Evolutionary conservation across 2,113 vertebrate genomes (phyloP), one percentile per base, ranked within the genome.

Genomic region (Eretmochelys imbricata): DNA sequence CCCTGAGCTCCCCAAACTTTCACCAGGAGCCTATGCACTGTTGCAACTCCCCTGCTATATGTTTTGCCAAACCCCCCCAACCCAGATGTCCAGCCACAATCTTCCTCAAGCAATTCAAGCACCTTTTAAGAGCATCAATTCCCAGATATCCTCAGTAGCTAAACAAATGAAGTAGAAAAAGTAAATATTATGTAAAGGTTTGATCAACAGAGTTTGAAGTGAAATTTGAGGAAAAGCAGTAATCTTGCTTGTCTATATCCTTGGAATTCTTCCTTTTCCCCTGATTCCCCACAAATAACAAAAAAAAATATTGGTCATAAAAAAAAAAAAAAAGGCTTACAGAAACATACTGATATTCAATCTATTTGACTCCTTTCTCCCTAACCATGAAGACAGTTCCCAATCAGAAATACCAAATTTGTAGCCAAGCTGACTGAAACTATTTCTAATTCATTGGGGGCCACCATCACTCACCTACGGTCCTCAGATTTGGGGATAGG

Each of bases 401-500:
- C 85, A 31, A 27, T 84, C 87, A 87, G 16, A 55, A 83, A 93
- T 35, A 4, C 82, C 48, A 75, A 24, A 16, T 12, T 76, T 80
- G 65, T 8, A 0, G 84, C 27, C 65, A 94, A 87, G 38, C 6
- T 20, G n/a, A 49, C 29, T 38, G 46, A 72, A 51, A 1, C 12
- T 38, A 46, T 42, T 82, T 72, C 69, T 72, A 17, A 38, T 76
- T 57, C 14, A 17, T 80, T 92, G 82, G 76, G 2, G 24, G 51
- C 16, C 8, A 57, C 49, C 24, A 53, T 76, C 38, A 98, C 99
- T 98, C 96, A 99, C 99, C 99, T 99, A 95, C 99, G 99, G 97
- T 99, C 99, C 98, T 99, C 99, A 82, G 99, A 99, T 97, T 99
- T 99, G 82, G 99, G 99, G 98, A 99, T 99, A 97, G 99, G 99